Percentiles rank a stretch among this genome's conserved stretches.
phyloP scores from a whole-genome alignment of 2,888 invertebrate genomes.

The Portevinia maculata region DNA sequence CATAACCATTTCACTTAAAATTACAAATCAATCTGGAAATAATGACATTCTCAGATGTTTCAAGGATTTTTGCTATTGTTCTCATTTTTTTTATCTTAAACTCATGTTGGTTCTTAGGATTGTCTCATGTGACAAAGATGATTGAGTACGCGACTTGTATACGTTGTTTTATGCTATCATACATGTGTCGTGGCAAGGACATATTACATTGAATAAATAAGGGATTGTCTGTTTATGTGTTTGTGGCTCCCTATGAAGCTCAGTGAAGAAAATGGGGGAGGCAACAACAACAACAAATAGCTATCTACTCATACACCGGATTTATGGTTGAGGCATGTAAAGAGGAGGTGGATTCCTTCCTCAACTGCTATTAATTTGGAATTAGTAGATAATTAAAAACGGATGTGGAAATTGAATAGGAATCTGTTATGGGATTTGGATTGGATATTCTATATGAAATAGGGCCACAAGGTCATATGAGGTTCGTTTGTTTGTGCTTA shows the following conservation, averaged over 20 bases:
- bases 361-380: slow-evolving; percentile 61
- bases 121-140: slow-evolving; percentile 56
- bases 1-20: slow-evolving; percentile 51
- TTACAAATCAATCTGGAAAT: slow-evolving; percentile 71
- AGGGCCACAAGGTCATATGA: background rate
- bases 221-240: slow-evolving; percentile 28
- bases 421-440: slow-evolving; percentile 10
- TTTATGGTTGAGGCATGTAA: slow-evolving; percentile 39
- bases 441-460: background rate
- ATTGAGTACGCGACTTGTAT: slow-evolving; percentile 51
- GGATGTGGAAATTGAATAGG: slow-evolving; percentile 63
- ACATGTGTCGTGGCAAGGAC: slow-evolving; percentile 40
- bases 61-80: too few species aligned
- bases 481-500: background rate
- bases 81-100: slow-evolving; percentile 20
- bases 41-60: slow-evolving; percentile 64
- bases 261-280: background rate
- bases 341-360: background rate
- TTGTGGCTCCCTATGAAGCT: slow-evolving; percentile 21
- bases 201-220: slow-evolving; percentile 19
- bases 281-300: background rate
- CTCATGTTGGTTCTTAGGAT: slow-evolving; percentile 3
- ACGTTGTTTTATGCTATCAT: slow-evolving; percentile 31
- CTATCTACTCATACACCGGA: slow-evolving; percentile 2
- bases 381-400: slow-evolving; percentile 67